These are phyloP conservation scores for Sitodiplosis mosellana DNA, from an alignment of 1,140 invertebrate genomes.

Conservation along the genomic window DNA sequence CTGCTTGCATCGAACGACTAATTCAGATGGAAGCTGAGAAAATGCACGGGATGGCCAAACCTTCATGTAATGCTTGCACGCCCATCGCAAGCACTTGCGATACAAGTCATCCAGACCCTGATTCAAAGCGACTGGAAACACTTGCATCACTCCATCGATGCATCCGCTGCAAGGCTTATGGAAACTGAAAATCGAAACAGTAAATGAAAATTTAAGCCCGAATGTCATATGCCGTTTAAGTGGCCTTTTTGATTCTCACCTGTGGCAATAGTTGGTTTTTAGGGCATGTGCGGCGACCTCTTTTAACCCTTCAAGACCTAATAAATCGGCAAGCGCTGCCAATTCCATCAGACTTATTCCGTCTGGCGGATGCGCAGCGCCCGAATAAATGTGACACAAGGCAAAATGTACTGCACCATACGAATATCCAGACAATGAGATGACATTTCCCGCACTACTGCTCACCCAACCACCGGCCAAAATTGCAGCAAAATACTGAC, in stretches of 20 bases:
- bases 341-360: constrained; percentile 69
- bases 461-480: constrained; percentile 64
- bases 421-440: constrained; percentile 66
- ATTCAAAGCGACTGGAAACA: constrained; percentile 57
- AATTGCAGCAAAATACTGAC: constrained; percentile 80
- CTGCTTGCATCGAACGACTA: constrained; percentile 65
- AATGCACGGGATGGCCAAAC: constrained; percentile 78
- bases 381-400: constrained; percentile 81
- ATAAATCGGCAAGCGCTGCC: constrained; percentile 68
- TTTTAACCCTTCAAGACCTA: constrained; percentile 73
- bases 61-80: constrained; percentile 62
- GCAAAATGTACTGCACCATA: constrained; percentile 74
- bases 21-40: constrained; percentile 55
- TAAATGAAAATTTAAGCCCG: constrained; percentile 70
- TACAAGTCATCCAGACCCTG: constrained; percentile 78
- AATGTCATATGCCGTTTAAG: too few species aligned
- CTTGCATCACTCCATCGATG: constrained; percentile 59
- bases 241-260: too few species aligned
- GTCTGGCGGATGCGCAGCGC: constrained; percentile 65
- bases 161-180: constrained; percentile 28
- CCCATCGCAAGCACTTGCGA: constrained; percentile 66
- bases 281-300: constrained; percentile 74
- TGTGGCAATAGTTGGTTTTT: constrained; percentile 78
- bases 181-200: constrained; percentile 26
- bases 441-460: constrained; percentile 61